A percentile compares a stretch with the other conserved stretches of the same genome.
Evolutionary conservation across 1,140 invertebrate genomes (phyloP).

Genomic region (Aphaenogaster floridana): DNA sequence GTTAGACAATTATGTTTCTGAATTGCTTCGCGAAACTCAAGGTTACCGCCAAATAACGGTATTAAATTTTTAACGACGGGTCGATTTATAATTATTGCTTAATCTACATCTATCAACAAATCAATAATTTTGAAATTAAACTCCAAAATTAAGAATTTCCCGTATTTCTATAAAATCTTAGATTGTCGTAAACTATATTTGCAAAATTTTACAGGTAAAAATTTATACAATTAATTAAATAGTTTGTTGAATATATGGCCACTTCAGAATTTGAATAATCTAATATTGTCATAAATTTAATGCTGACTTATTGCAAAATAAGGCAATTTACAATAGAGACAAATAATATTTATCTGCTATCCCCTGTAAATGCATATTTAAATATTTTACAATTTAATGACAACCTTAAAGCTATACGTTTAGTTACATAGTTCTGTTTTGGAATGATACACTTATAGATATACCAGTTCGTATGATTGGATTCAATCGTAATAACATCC

Average conservation of each 20-base stretch:
- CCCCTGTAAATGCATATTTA: background rate
- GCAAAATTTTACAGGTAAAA: background rate
- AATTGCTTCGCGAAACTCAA: background rate
- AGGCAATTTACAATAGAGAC: background rate
- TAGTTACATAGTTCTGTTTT: background rate
- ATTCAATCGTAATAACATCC: slow-evolving; percentile 17
- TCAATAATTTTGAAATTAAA: slow-evolving; percentile 15
- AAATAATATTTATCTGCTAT: background rate
- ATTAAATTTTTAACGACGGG: background rate
- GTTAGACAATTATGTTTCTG: slow-evolving; percentile 7
- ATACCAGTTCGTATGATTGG: background rate
- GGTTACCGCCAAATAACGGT: background rate
- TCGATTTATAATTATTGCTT: background rate
- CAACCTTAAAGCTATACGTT: background rate
- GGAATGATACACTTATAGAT: background rate
- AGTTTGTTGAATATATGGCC: background rate
- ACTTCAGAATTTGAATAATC: background rate
- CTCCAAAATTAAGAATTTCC: background rate
- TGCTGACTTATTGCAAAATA: background rate
- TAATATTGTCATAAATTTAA: background rate
- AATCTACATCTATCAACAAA: background rate
- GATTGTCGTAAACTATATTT: background rate
- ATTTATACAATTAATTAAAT: background rate
- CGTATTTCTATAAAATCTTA: background rate
- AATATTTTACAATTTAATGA: background rate